Evolutionary conservation across 2,888 invertebrate genomes (phyloP).

Genomic region (Drosophila affinis): DNA sequence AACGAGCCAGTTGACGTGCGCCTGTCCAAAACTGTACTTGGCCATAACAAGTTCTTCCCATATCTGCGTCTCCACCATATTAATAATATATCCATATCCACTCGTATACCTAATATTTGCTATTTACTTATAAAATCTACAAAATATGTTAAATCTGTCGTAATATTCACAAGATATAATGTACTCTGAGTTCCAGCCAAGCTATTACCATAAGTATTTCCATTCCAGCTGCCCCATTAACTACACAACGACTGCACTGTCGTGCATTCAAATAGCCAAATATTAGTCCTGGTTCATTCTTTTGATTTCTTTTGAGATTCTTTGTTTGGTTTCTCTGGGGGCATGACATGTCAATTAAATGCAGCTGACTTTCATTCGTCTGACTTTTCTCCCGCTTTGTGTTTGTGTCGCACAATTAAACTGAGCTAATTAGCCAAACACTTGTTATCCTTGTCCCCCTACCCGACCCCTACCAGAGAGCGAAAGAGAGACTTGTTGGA

Average conservation of each 20-base stretch:
- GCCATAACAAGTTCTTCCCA: too few species aligned
- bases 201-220: not conserved
- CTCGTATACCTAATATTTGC: too few species aligned
- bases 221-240: slow-evolving; percentile 28
- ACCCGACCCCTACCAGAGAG: not conserved
- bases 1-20: slow-evolving; percentile 76
- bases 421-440: slow-evolving; percentile 67
- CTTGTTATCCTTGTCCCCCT: slow-evolving; percentile 48
- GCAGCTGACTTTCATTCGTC: slow-evolving; percentile 51
- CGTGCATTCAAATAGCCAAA: slow-evolving; percentile 3
- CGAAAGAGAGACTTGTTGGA: slow-evolving; percentile 42
- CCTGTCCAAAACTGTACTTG: not conserved
- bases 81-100: too few species aligned
- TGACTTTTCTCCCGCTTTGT: slow-evolving; percentile 26
- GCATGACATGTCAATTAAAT: slow-evolving; percentile 68
- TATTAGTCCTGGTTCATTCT: not conserved
- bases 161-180: not conserved
- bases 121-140: not conserved
- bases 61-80: too few species aligned
- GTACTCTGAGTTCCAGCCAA: not conserved
- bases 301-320: slow-evolving; percentile 11
- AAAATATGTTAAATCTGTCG: not conserved
- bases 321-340: slow-evolving; percentile 47
- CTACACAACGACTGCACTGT: slow-evolving; percentile 40
- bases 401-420: slow-evolving; percentile 44